Percentiles rank a stretch among this genome's conserved stretches.
Evolutionary conservation across 2,113 vertebrate genomes (phyloP).

Genomic region (Pyrgilauda ruficollis): DNA sequence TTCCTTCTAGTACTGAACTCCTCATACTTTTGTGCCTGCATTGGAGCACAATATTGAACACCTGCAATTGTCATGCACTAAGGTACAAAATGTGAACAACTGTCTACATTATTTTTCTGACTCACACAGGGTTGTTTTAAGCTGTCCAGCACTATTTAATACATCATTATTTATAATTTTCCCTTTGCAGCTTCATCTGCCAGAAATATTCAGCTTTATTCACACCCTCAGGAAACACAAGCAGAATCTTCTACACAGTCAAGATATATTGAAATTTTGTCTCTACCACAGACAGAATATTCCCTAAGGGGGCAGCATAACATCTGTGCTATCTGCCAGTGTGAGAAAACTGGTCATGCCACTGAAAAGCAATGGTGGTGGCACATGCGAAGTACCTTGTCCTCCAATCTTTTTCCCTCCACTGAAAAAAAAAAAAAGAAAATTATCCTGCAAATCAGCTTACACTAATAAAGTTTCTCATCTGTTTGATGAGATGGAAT

Average conservation of each 20-base stretch:
- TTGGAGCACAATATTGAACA: not conserved
- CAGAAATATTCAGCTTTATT: slow-evolving; percentile 42
- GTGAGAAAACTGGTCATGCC: slow-evolving; percentile 29
- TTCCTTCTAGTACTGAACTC: not conserved
- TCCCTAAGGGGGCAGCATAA: slow-evolving; percentile 2
- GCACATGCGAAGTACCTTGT: not conserved
- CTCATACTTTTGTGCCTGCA: not conserved
- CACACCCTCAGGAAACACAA: slow-evolving; percentile 16
- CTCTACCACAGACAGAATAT: not conserved
- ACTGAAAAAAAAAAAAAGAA: not conserved
- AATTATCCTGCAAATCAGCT: not conserved
- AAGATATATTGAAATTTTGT: slow-evolving; percentile 23
- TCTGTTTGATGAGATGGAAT: not conserved
- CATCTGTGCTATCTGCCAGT: slow-evolving; percentile 20
- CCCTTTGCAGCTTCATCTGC: not conserved
- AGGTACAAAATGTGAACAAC: not conserved
- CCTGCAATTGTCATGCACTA: not conserved
- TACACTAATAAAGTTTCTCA: not conserved
- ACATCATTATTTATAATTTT: slow-evolving; percentile 1
- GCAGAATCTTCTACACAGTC: not conserved
- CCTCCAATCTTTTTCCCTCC: not conserved
- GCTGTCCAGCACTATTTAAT: not conserved
- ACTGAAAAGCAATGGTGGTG: not conserved
- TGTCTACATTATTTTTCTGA: not conserved
- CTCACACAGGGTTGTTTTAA: not conserved